phyloP scores from a whole-genome alignment of 2,888 invertebrate species.

The Mayetiola destructor region DNA sequence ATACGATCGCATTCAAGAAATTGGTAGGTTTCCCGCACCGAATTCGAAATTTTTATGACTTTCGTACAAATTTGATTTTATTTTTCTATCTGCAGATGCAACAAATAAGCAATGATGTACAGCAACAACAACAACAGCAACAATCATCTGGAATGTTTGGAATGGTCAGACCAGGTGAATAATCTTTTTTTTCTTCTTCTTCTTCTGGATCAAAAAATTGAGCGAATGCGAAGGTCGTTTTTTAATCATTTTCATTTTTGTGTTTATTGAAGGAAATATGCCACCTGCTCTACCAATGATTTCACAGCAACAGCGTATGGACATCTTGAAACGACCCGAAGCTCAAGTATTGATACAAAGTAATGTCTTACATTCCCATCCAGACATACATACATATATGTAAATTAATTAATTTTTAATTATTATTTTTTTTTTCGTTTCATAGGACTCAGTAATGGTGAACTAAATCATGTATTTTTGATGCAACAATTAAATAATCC shows the following conservation, averaged over 20 bases:
- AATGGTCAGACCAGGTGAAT: background rate
- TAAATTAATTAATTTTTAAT: constrained; percentile 10
- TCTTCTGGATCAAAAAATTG: background rate
- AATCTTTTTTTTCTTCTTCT: background rate
- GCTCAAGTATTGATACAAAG: constrained; percentile 65
- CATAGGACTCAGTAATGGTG: constrained; percentile 50
- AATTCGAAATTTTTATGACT: background rate
- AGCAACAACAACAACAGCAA: constrained; percentile 13
- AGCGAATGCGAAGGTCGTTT: background rate
- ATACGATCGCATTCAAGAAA: constrained; percentile 64
- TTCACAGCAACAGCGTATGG: constrained; percentile 24
- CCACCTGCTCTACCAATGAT: constrained; percentile 16
- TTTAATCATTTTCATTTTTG: no score
- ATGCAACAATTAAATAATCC: constrained; percentile 64
- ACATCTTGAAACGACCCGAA: constrained; percentile 56
- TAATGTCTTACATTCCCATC: no score
- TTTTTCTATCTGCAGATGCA: constrained; percentile 24
- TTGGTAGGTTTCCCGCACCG: constrained; percentile 30
- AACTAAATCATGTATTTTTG: constrained; percentile 58
- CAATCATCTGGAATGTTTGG: background rate
- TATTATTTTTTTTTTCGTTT: constrained; percentile 17
- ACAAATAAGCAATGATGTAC: constrained; percentile 21
- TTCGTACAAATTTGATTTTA: no score
- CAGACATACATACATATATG: constrained; percentile 14
- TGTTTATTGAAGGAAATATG: background rate